These are phyloP conservation scores for Euclidia mi DNA, from an alignment of 2,888 invertebrate species.

Conservation along the genomic window DNA sequence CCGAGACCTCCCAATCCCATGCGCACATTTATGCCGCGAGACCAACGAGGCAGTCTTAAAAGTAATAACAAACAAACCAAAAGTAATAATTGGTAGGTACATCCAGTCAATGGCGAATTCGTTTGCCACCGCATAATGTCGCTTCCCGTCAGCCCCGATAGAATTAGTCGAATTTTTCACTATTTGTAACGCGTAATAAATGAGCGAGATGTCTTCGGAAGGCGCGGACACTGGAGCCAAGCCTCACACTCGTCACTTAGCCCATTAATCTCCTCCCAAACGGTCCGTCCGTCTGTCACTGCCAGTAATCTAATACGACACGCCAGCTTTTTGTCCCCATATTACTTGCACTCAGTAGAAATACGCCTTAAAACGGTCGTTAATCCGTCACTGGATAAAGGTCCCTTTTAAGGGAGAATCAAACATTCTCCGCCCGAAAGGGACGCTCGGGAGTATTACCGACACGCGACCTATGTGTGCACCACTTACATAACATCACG, in stretches of 20 bases:
- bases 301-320: slow-evolving; percentile 89
- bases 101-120: slow-evolving; percentile 4
- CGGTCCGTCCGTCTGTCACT: slow-evolving; percentile 86
- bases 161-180: slow-evolving; percentile 80
- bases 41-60: no score
- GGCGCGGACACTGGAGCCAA: slow-evolving; percentile 65
- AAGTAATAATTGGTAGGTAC: not conserved
- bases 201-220: slow-evolving; percentile 73
- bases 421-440: slow-evolving; percentile 70
- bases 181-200: slow-evolving; percentile 80
- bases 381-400: slow-evolving; percentile 80
- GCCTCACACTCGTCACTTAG: slow-evolving; percentile 87
- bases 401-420: slow-evolving; percentile 74
- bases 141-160: slow-evolving; percentile 46
- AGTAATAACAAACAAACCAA: not conserved
- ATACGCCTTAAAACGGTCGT: slow-evolving; percentile 80
- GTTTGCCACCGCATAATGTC: slow-evolving; percentile 3
- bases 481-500: slow-evolving; percentile 43
- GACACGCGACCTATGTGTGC: slow-evolving; percentile 36
- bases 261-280: slow-evolving; percentile 86
- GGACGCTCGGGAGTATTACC: slow-evolving; percentile 54
- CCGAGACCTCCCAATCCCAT: no score
- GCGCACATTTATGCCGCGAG: no score
- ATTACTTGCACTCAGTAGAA: slow-evolving; percentile 82
- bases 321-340: slow-evolving; percentile 87